Base-by-base conservation (phyloP, 2,113 vertebrate genomes). In the Pelodiscus sinensis region DNA sequence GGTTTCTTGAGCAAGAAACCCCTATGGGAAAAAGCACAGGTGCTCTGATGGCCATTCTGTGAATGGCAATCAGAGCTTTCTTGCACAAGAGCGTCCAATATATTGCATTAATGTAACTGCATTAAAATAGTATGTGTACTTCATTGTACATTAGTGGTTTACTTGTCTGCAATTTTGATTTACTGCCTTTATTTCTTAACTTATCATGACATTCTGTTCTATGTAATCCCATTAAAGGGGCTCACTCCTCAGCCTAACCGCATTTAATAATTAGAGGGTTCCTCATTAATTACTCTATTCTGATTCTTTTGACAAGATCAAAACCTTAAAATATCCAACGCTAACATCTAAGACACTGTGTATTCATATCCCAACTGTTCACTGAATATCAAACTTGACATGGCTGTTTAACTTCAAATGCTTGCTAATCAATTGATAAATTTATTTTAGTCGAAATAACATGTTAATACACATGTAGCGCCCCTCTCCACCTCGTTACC, bases 241-340 rank as follows among this genome's bases (percentile, higher is more conserved):
- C 8, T 84, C 75, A 87, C 35, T 71, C 79, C 25, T 19, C 19
- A 57, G 51, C 6, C 77, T 80, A 60, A 71, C 29, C 86, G 78
- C 84, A 68, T 77, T 86, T 86, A 82, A 35, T 73, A 79, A 82
- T 89, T 57, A 82, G 44, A 92, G 75, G 51, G 60, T 52, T 55
- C 71, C 57, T 62, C 14, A 51, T 79, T 89, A 89, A 89, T 84
- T 89, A 79, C 25, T 52, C 21, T 19, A 55, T 73, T 85, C 79
- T 24, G 52, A 16, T 89, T 77, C 71, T 89, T 55, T 85, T 71
- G 92, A 73, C 31, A 89, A 92, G 90, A 82, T 81, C 86, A 87
- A 68, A 85, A 87, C 52, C 81, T 9, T 25, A 79, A 7, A 24
- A 56, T 13, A 68, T 92, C 55, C 31, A 60, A 75, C 4, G 3